A percentile compares a stretch with the other conserved stretches of the same genome.
phyloP scores from a whole-genome alignment of 2,888 invertebrate genomes.

The Sclerodermus sp. region DNA sequence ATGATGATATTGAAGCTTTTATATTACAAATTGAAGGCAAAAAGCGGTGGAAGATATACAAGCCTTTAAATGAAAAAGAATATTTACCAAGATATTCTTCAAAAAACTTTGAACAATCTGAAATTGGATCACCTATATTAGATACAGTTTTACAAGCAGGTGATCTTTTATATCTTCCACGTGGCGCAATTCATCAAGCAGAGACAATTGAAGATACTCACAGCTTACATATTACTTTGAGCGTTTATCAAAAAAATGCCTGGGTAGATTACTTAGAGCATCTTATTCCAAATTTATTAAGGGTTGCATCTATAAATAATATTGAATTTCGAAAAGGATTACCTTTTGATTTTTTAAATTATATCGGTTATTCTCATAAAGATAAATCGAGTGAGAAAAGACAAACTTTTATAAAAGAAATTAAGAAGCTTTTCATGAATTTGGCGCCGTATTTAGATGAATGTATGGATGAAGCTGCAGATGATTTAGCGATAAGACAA shows the following conservation, averaged over 20 bases:
- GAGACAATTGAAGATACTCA: conserved; percentile 76
- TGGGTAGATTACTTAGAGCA: conserved; percentile 89
- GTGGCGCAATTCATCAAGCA: conserved; percentile 86
- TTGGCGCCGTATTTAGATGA: conserved; percentile 60
- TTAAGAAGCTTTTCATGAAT: conserved; percentile 46
- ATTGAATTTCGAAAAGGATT: conserved; percentile 75
- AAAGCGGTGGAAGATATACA: conserved; percentile 92
- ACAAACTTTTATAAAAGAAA: conserved; percentile 61
- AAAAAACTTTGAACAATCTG: conserved; percentile 70
- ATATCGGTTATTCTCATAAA: conserved; percentile 73
- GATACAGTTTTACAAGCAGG: conserved; percentile 82
- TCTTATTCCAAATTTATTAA: conserved; percentile 74
- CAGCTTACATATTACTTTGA: conserved; percentile 92
- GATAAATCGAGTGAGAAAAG: conserved; percentile 60
- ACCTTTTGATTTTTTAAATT: conserved; percentile 75
- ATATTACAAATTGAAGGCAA: conserved; percentile 94
- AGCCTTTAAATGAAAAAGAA: conserved; percentile 69
- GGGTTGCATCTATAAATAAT: conserved; percentile 71
- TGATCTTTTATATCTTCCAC: conserved; percentile 91
- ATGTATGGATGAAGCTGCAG: conserved; percentile 73
- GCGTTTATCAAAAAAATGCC: conserved; percentile 86
- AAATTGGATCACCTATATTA: conserved; percentile 78
- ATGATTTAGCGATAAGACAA: conserved; percentile 81
- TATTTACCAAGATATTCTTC: conserved; percentile 82
- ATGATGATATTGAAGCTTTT: conserved; percentile 98